Base-by-base conservation (phyloP, 2,797 vertebrate species). In the Ataeniobius toweri region DNA sequence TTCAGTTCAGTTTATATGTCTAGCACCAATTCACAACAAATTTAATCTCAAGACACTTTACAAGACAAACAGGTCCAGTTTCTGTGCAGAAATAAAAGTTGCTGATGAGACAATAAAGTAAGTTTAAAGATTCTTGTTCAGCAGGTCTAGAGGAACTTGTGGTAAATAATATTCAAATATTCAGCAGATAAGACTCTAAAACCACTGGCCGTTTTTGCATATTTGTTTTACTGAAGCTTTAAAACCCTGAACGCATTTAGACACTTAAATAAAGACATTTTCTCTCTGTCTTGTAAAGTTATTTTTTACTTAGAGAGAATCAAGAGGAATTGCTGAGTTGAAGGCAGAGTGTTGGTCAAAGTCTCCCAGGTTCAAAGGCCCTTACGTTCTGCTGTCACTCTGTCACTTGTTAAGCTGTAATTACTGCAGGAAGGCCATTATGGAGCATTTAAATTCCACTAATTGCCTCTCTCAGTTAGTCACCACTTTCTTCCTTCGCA, bases 331-430 rank as follows among this genome's bases (percentile, higher is more conserved):
- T 51, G 68, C 71, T 36, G 26, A 76, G 67, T 41, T 75, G 71
- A 39, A 70, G 72, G 82, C 71, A 75, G 80, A 83, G 80, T 83
- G 61, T 71, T 78, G 95, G 94, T 93, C 94, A 95, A 96, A 96
- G 95, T 96, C 95, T 94, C 79, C 58, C 24, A 58, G 77, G 93
- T 94, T 94, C 93, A 94, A 94, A 94, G 94, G 92, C 85, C 89
- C 75, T 79, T 74, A 75, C 70, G 78, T 86, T 86, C 83, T 88
- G 80, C 72, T 86, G 79, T 74, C 79, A 81, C 76, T 75, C 90
- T 93, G 91, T 94, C 92, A 94, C 93, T 95, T 93, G 93, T 96
- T 95, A 96, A 95, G 86, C 87, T 92, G 88, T 95, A 96, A 96
- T 96, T 95, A 95, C 93, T 81, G 86, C 81, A 85, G 80, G 85